Evolutionary conservation across 35 echinoderm and acorn worm species (phyloP), one percentile per base, ranked within the genome.

Genomic region (Apostichopus japonicus): DNA sequence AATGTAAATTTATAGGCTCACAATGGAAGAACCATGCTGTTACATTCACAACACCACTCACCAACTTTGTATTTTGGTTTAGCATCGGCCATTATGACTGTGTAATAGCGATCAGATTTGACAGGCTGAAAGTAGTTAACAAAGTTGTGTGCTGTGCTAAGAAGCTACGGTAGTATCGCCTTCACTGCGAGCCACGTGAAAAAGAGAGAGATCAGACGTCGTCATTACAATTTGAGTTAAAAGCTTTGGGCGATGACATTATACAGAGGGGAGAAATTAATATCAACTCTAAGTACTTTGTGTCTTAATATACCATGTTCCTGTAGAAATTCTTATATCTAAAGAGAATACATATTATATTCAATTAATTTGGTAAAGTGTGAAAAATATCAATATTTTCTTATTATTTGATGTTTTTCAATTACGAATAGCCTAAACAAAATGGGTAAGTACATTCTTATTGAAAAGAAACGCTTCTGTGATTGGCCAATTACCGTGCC

Each of bases 21-120:
- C 33, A 44, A 44, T 44, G 33, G 33, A 44, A 44, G 33, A 44
- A 44, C 33, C 33, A 44, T 4, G 33, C 33, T 44, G 33, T 44
- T 44, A 44, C 4, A 44, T 44, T 44, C 33, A 44, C 6, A 80
- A 80, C 55, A n/a, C 57, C 17, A 56, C 83, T 53, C n/a, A 86
- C 83, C 83, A 57, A 86, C 83, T 86, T 86, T 86, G 83, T 86
- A 86, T 58, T 86, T 53, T 10, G 83, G 83, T 86, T 86, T 86
- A 59, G 44, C 22, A 14, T 7, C 83, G 16, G 83, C 83, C 83
- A 86, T 86, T 56, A 23, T 86, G 22, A 86, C 14, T 16, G 23
- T 86, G 11, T 59, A 59, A 53, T 79, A 27, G 23, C 22, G 14
- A 27, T 23, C 63, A 67, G 19, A 11, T 5, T 15, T 9, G 9